Percentiles rank a stretch among this genome's conserved stretches.
phyloP scores from a whole-genome alignment of 2,797 vertebrate genomes.

The Odontamblyopus lacepedii region DNA sequence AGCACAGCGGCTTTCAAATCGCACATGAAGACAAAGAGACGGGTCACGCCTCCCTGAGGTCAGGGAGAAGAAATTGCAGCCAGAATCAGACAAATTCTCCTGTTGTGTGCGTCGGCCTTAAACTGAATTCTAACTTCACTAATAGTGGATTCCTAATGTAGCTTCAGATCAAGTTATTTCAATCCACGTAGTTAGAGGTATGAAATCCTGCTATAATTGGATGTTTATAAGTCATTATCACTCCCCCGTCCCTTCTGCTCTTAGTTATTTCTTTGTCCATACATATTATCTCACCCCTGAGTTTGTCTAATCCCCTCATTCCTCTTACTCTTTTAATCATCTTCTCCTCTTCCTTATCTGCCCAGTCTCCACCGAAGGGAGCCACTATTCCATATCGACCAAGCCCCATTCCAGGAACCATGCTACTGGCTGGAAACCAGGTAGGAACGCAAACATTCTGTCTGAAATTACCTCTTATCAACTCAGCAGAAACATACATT shows the following conservation, averaged over 20 bases:
- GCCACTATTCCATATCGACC: slow-evolving; percentile 94
- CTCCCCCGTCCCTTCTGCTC: too few species aligned
- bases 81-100: too few species aligned
- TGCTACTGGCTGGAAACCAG: slow-evolving; percentile 92
- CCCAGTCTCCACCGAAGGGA: slow-evolving; percentile 92
- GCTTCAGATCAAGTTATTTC: background rate
- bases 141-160: too few species aligned
- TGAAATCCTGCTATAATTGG: background rate
- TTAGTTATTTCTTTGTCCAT: background rate
- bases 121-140: too few species aligned
- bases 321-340: background rate
- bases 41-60: too few species aligned
- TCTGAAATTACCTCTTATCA: background rate
- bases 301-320: background rate
- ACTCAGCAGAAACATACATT: background rate
- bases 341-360: background rate
- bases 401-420: slow-evolving; percentile 84
- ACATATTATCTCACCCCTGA: slow-evolving; percentile 2
- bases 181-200: background rate
- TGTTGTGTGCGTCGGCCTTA: too few species aligned
- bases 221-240: background rate
- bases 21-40: too few species aligned
- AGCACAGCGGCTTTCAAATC: too few species aligned
- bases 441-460: slow-evolving; percentile 60
- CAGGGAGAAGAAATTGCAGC: too few species aligned